These are phyloP conservation scores for Sandelia bainsii DNA, from an alignment of 2,797 vertebrate species.

Conservation along the genomic window DNA sequence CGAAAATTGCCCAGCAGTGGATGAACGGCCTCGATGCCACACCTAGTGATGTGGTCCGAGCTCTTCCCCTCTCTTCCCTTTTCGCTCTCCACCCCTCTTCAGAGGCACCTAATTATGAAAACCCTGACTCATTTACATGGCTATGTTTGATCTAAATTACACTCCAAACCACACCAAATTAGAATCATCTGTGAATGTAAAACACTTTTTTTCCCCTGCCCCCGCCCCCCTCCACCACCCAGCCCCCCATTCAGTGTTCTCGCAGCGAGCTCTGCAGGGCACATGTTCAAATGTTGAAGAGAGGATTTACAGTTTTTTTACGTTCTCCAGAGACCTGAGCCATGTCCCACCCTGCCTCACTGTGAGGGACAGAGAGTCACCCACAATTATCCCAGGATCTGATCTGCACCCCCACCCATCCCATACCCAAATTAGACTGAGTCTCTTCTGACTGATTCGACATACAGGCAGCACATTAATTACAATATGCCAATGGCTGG, in stretches of 20 bases:
- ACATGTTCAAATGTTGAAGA: constrained; percentile 95
- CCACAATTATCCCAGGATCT: constrained; percentile 91
- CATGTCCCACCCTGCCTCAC: constrained; percentile 77
- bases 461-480: constrained; percentile 76
- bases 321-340: constrained; percentile 87
- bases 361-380: constrained; percentile 84
- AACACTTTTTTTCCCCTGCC: constrained; percentile 84
- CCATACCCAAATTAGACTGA: constrained; percentile 71
- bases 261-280: constrained; percentile 91
- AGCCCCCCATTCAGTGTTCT: constrained; percentile 81
- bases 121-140: constrained; percentile 99
- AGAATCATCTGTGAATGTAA: constrained; percentile 98
- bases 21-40: constrained; percentile 79
- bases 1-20: constrained; percentile 45
- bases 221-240: constrained; percentile 35
- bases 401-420: constrained; percentile 66
- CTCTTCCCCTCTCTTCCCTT: constrained; percentile 77
- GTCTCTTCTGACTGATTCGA: constrained; percentile 69
- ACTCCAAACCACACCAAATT: constrained; percentile 99
- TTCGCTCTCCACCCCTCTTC: constrained; percentile 74
- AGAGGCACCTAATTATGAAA: constrained; percentile 99
- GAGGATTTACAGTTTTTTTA: constrained; percentile 91
- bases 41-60: constrained; percentile 95
- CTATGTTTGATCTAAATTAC: constrained; percentile 99
- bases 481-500: constrained; percentile 77